Percentiles rank a stretch among this genome's conserved stretches.
phyloP scores from a whole-genome alignment of 1,140 invertebrate genomes.

The Mya arenaria region DNA sequence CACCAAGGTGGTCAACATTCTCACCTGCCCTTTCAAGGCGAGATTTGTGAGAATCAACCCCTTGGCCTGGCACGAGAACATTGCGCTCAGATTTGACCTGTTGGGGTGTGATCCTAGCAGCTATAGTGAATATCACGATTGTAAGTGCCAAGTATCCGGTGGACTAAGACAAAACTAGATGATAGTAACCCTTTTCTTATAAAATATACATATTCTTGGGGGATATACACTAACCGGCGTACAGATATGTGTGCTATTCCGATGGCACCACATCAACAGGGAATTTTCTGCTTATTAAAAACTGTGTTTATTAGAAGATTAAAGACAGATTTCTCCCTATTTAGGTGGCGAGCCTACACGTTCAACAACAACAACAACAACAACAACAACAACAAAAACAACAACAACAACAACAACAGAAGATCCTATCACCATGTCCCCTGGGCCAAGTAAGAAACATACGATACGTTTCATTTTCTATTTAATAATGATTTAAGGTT shows the following conservation, averaged over 20 bases:
- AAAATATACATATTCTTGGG: neutral
- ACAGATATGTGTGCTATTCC: no score
- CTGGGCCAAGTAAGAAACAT: neutral
- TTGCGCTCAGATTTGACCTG: conserved; percentile 56
- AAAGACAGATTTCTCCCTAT: no score
- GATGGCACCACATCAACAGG: no score
- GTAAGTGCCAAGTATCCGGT: neutral
- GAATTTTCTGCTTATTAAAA: no score
- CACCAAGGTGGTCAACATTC: conserved; percentile 33
- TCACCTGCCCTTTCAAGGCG: conserved; percentile 53
- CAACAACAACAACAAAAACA: no score
- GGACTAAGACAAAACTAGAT: neutral
- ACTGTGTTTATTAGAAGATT: no score
- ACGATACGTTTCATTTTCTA: neutral
- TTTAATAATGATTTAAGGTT: neutral
- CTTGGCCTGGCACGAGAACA: conserved; percentile 61
- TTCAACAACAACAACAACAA: no score
- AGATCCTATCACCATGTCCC: no score
- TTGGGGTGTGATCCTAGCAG: conserved; percentile 43
- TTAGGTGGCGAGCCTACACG: no score
- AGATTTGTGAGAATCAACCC: conserved; percentile 59
- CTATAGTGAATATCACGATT: neutral
- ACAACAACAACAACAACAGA: no score
- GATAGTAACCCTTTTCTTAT: neutral
- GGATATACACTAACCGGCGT: no score